phyloP scores from a whole-genome alignment of 2,888 invertebrate genomes.

The Trachelus iudaicus region DNA sequence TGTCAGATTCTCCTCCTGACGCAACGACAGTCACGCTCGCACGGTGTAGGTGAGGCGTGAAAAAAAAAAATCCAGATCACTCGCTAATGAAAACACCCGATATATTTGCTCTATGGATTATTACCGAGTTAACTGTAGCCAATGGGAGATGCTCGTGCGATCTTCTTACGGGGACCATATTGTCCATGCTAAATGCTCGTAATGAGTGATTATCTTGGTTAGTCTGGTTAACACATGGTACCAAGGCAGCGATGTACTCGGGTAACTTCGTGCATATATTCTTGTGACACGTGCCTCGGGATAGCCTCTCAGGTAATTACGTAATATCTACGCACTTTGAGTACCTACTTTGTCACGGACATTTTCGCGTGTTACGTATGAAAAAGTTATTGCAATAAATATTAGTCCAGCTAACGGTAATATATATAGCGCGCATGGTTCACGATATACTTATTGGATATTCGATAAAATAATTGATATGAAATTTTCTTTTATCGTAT shows the following conservation, averaged over 20 bases:
- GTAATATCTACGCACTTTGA: background rate
- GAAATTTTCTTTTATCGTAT: background rate
- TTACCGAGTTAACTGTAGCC: conserved; percentile 32
- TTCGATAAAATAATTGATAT: background rate
- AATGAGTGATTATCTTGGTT: conserved; percentile 64
- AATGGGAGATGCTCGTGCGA: conserved; percentile 30
- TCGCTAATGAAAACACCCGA: conserved; percentile 40
- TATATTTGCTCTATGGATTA: conserved; percentile 48
- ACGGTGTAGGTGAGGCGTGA: conserved; percentile 16
- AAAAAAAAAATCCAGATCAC: conserved; percentile 45
- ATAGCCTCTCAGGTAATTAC: background rate
- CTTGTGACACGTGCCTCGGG: conserved; percentile 42
- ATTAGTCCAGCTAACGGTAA: background rate
- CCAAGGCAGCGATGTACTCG: conserved; percentile 41
- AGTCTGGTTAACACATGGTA: conserved; percentile 61
- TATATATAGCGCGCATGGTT: background rate
- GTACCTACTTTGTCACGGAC: background rate
- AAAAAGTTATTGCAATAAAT: background rate
- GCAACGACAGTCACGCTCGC: background rate
- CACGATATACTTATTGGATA: background rate
- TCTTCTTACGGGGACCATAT: conserved; percentile 32
- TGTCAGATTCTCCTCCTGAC: background rate
- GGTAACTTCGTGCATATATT: background rate
- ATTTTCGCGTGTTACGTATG: background rate
- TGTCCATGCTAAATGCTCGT: conserved; percentile 59